A percentile compares a stretch with the other conserved stretches of the same genome.
Evolutionary conservation across 2,888 invertebrate genomes (phyloP).

Genomic region (Trachelus iudaicus): DNA sequence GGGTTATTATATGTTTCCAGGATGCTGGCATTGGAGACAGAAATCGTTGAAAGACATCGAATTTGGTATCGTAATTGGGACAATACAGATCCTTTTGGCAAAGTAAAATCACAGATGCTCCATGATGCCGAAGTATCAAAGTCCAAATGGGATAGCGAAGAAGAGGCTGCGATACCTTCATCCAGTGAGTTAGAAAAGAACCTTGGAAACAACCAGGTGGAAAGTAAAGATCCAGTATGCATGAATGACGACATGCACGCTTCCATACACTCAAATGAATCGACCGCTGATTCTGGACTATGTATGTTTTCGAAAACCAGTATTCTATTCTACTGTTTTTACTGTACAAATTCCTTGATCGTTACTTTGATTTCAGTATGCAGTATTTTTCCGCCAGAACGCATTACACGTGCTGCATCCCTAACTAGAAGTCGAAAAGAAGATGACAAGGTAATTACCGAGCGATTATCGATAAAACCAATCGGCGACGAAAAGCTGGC

Average conservation of each 20-base stretch:
- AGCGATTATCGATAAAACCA: conserved; percentile 8
- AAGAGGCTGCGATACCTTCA: conserved; percentile 32
- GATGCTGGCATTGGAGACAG: conserved; percentile 39
- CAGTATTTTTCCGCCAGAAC: neutral
- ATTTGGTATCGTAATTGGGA: conserved; percentile 52
- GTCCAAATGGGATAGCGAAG: conserved; percentile 62
- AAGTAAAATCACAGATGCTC: neutral
- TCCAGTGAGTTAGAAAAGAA: conserved; percentile 8
- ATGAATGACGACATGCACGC: neutral
- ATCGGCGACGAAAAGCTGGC: conserved; percentile 59
- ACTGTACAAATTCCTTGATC: neutral
- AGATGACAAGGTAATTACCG: neutral
- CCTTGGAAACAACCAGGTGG: neutral
- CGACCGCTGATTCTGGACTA: neutral
- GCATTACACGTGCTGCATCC: neutral
- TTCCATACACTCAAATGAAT: neutral
- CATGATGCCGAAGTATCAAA: conserved; percentile 35
- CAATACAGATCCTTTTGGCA: conserved; percentile 9
- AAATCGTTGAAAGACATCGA: conserved; percentile 41
- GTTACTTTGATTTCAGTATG: neutral
- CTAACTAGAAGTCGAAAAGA: neutral
- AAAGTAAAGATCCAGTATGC: neutral
- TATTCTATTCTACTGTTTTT: neutral
- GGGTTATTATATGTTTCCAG: conserved; percentile 27
- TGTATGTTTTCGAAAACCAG: neutral